Evolutionary conservation across 2,797 vertebrate species (phyloP).

Genomic region (Galago senegalensis): DNA sequence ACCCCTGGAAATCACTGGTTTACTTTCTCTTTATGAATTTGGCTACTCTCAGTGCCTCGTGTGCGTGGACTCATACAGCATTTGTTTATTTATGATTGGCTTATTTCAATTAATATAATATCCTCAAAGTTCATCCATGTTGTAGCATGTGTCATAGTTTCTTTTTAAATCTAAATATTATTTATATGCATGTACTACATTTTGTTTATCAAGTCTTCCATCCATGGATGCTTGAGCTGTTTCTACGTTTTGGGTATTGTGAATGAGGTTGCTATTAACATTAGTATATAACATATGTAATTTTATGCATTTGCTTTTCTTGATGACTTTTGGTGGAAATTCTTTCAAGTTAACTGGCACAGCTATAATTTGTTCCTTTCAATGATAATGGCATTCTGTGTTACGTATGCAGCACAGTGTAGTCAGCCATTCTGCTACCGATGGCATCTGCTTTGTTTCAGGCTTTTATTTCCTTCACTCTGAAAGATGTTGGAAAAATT

Average conservation of each 20-base stretch:
- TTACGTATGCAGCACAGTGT: not conserved
- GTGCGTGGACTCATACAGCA: not conserved
- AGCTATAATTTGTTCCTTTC: constrained; percentile 44
- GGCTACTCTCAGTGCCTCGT: not conserved
- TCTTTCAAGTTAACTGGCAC: not conserved
- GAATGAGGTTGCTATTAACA: not conserved
- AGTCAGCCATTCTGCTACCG: constrained; percentile 33
- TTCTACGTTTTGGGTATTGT: not conserved
- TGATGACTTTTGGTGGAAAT: constrained; percentile 20
- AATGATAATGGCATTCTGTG: not conserved
- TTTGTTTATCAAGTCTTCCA: not conserved
- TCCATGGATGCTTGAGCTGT: no score
- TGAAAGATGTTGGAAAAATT: constrained; percentile 42
- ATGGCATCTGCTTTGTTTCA: constrained; percentile 46
- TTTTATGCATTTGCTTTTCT: constrained; percentile 53
- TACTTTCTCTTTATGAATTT: not conserved
- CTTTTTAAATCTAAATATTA: not conserved
- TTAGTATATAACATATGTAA: not conserved
- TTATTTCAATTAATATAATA: not conserved
- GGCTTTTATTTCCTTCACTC: constrained; percentile 17
- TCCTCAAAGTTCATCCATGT: not conserved
- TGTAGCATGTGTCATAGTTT: not conserved
- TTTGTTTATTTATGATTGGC: not conserved
- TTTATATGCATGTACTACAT: not conserved
- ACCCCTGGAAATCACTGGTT: not conserved